A percentile compares a stretch with the other conserved stretches of the same genome.
These are phyloP conservation scores for Alexandromys fortis DNA, from an alignment of 2,113 vertebrate genomes.

Conservation along the genomic window DNA sequence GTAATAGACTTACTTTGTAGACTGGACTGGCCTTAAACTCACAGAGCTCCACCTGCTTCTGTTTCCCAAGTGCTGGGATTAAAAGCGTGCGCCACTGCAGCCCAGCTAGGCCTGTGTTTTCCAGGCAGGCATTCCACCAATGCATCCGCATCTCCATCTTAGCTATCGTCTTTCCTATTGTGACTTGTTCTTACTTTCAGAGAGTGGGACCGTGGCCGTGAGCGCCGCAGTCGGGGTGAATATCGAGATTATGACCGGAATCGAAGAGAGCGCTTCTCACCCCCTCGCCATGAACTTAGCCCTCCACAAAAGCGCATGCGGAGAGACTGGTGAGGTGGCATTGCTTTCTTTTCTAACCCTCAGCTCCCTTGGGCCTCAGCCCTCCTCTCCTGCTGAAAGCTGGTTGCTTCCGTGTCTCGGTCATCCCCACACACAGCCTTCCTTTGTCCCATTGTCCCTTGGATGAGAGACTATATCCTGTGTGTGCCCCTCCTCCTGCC, in stretches of 20 bases:
- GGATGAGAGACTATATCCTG: constrained; percentile 1
- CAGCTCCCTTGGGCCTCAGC: neutral
- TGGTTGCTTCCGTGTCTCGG: neutral
- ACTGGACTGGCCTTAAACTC: too few relatives aligned
- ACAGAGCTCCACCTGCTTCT: too few relatives aligned
- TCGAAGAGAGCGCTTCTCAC: constrained; percentile 92
- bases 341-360: neutral
- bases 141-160: neutral
- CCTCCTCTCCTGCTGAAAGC: neutral
- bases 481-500: neutral
- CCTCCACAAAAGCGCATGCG: constrained; percentile 96
- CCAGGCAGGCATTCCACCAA: neutral
- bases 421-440: neutral
- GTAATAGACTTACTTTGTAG: too few relatives aligned
- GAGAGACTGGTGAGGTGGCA: constrained; percentile 91
- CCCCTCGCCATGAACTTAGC: constrained; percentile 93
- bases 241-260: constrained; percentile 95
- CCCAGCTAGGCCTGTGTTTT: neutral
- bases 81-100: too few relatives aligned
- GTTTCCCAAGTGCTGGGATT: too few relatives aligned
- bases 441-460: neutral
- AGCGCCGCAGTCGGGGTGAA: constrained; percentile 92
- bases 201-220: constrained; percentile 94
- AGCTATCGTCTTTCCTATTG: neutral
- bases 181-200: constrained; percentile 72